phyloP scores from a whole-genome alignment of 2,113 vertebrate genomes.

The Rhineura floridana region DNA sequence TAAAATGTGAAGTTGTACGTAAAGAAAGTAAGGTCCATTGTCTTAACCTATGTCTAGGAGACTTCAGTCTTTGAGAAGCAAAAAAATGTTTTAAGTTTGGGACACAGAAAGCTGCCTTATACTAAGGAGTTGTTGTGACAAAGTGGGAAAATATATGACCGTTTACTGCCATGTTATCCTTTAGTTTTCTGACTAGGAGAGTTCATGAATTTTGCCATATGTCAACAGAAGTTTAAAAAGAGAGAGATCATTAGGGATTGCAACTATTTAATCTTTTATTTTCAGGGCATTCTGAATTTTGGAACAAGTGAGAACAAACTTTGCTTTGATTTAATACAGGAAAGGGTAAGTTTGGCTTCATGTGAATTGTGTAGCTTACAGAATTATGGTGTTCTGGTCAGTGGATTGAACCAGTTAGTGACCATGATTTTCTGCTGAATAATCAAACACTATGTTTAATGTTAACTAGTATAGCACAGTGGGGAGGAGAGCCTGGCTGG shows the following conservation, averaged over 20 bases:
- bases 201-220: neutral
- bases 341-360: slow-evolving; percentile 34
- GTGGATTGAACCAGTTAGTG: neutral
- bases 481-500: too few species aligned
- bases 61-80: neutral
- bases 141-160: neutral
- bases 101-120: too few species aligned
- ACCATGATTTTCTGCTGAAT: neutral
- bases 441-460: neutral
- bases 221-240: neutral
- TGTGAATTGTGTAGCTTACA: neutral
- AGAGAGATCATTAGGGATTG: neutral
- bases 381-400: rapidly evolving
- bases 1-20: neutral
- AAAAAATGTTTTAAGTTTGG: neutral
- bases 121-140: neutral
- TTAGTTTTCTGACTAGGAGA: neutral
- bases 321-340: slow-evolving; percentile 48
- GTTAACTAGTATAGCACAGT: neutral
- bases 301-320: slow-evolving; percentile 60
- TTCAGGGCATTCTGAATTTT: slow-evolving; percentile 51
- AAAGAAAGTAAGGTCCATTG: neutral
- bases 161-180: neutral
- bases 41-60: neutral
- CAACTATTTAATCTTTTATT: neutral